These are phyloP conservation scores for Volucella zonaria DNA, from an alignment of 2,888 invertebrate genomes.

Conservation along the genomic window DNA sequence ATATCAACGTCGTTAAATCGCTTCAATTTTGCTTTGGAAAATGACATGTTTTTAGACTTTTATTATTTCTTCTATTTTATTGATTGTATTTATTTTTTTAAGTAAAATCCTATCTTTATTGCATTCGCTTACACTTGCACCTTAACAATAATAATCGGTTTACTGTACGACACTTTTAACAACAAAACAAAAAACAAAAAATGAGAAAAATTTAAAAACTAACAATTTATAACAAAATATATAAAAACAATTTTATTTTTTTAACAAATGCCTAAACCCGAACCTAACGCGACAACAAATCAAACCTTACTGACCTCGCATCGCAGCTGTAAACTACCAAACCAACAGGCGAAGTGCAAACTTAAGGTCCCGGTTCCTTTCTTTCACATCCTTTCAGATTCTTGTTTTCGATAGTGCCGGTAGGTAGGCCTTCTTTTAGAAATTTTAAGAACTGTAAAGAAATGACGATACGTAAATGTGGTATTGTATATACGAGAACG, in stretches of 20 bases:
- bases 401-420: slow-evolving; percentile 43
- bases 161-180: background rate
- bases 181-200: slow-evolving; percentile 3
- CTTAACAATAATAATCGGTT: background rate
- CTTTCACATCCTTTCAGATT: slow-evolving; percentile 17
- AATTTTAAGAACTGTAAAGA: slow-evolving; percentile 4
- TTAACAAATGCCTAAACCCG: slow-evolving; percentile 50
- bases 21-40: slow-evolving; percentile 82
- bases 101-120: background rate
- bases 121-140: background rate
- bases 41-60: slow-evolving; percentile 77
- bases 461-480: slow-evolving; percentile 30
- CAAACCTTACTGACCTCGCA: slow-evolving; percentile 66
- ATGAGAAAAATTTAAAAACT: background rate
- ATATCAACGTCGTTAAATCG: slow-evolving; percentile 82
- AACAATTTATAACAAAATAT: slow-evolving; percentile 23
- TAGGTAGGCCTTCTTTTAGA: slow-evolving; percentile 38
- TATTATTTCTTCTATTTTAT: slow-evolving; percentile 1
- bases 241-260: slow-evolving; percentile 16
- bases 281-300: slow-evolving; percentile 67
- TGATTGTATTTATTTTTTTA: too few species aligned
- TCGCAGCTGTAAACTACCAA: slow-evolving; percentile 23
- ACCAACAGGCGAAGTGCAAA: slow-evolving; percentile 14
- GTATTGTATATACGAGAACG: slow-evolving; percentile 37
- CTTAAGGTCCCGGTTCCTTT: slow-evolving; percentile 7